These are phyloP conservation scores for Xanthia icteritia DNA, from an alignment of 2,888 invertebrate species.

Conservation along the genomic window DNA sequence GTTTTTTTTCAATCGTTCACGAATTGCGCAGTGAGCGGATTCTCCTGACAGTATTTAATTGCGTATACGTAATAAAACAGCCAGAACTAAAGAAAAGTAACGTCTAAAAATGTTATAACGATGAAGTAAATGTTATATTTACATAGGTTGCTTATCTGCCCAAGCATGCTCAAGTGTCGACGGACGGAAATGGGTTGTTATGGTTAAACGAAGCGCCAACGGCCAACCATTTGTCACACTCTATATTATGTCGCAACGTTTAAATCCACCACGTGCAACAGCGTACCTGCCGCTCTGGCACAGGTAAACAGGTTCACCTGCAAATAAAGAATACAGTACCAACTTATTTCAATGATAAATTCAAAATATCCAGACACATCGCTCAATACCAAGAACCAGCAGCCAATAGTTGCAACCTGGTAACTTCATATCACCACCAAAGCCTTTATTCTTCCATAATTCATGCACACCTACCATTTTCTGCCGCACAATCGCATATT, in stretches of 20 bases:
- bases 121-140: background rate
- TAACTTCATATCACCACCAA: no score
- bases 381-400: background rate
- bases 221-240: constrained; percentile 21
- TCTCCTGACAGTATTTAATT: background rate
- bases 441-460: background rate
- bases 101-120: background rate
- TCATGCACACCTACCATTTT: background rate
- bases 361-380: no score
- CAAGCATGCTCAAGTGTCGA: constrained; percentile 10
- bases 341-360: background rate
- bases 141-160: constrained; percentile 39
- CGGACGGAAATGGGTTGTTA: constrained; percentile 45
- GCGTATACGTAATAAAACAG: background rate
- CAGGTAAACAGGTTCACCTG: constrained; percentile 30
- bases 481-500: constrained; percentile 6
- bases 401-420: background rate
- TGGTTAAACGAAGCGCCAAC: constrained; percentile 20
- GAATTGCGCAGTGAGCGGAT: background rate
- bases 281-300: background rate
- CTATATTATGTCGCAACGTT: constrained; percentile 2
- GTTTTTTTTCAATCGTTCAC: background rate
- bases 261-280: constrained; percentile 17
- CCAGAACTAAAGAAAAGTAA: background rate
- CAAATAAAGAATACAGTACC: background rate